Percentiles rank a stretch among this genome's conserved stretches.
phyloP scores from a whole-genome alignment of 2,797 vertebrate species.

The Loriculus beryllinus region DNA sequence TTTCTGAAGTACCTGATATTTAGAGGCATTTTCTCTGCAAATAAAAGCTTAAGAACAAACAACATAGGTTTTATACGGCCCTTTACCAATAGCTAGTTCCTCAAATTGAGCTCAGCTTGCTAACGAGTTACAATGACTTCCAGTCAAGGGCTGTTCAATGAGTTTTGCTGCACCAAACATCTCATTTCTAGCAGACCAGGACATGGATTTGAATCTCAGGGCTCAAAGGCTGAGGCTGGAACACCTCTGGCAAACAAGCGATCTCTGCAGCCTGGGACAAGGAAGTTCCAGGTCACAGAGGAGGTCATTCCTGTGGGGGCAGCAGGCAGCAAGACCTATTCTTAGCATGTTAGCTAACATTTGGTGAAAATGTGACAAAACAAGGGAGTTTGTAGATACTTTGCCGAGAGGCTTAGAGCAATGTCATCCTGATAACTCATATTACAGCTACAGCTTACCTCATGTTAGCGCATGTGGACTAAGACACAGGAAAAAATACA shows the following conservation, averaged over 20 bases:
- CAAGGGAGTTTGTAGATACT: not conserved
- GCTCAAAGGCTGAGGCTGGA: not conserved
- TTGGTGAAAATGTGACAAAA: not conserved
- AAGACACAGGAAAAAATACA: not conserved
- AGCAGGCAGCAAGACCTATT: not conserved
- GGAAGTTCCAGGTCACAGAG: not conserved
- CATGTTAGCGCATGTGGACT: not conserved
- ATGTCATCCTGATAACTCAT: not conserved
- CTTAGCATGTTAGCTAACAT: conserved; percentile 1
- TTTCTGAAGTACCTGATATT: not conserved
- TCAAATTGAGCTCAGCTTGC: not conserved
- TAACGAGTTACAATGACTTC: not conserved
- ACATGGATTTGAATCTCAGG: not conserved
- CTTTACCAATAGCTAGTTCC: not conserved
- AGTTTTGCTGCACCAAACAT: not conserved
- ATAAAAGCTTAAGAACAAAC: not conserved
- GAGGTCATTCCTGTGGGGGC: not conserved
- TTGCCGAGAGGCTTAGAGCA: conserved; percentile 1
- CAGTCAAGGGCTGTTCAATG: rapidly evolving
- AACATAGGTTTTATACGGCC: not conserved
- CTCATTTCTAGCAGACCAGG: not conserved
- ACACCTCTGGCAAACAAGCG: not conserved
- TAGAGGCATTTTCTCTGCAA: not conserved
- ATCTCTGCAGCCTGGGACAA: not conserved
- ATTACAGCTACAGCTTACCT: not conserved